These are phyloP conservation scores for Trimorus sp. DNA, from an alignment of 2,888 invertebrate genomes.

Conservation along the genomic window DNA sequence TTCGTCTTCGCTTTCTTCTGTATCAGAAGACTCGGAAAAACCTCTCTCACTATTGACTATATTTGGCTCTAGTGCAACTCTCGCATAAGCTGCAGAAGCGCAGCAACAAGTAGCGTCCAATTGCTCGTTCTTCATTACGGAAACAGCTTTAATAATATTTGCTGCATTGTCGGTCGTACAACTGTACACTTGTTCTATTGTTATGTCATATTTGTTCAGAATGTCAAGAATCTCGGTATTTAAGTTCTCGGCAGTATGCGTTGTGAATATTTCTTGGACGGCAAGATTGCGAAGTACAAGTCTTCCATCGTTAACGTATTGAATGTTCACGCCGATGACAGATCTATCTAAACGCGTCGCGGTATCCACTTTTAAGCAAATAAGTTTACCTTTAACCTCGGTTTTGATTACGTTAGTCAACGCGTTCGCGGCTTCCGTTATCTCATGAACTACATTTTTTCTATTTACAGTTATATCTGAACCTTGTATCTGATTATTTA, in stretches of 20 bases:
- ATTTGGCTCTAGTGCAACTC: background rate
- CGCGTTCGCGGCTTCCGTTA: background rate
- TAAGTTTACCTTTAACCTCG: background rate
- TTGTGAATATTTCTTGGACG: background rate
- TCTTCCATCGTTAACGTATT: background rate
- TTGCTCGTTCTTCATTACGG: background rate
- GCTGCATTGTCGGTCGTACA: conserved; percentile 12
- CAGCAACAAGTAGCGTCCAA: background rate
- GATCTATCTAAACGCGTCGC: conserved; percentile 9
- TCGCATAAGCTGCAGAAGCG: background rate
- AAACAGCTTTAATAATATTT: conserved; percentile 9
- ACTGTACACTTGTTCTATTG: background rate
- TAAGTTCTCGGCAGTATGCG: conserved; percentile 11
- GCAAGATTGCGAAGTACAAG: background rate
- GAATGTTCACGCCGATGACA: conserved; percentile 6
- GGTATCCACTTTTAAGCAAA: conserved; percentile 6
- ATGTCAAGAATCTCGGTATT: background rate
- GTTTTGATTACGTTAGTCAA: background rate
- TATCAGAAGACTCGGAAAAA: background rate
- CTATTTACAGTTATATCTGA: background rate
- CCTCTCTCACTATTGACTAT: background rate
- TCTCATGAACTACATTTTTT: background rate
- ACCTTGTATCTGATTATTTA: background rate
- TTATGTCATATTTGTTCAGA: background rate
- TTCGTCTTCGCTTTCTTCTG: background rate